A percentile compares a stretch with the other conserved stretches of the same genome.
These are phyloP conservation scores for Saxidomus purpurata DNA, from an alignment of 1,140 invertebrate species.

Conservation along the genomic window DNA sequence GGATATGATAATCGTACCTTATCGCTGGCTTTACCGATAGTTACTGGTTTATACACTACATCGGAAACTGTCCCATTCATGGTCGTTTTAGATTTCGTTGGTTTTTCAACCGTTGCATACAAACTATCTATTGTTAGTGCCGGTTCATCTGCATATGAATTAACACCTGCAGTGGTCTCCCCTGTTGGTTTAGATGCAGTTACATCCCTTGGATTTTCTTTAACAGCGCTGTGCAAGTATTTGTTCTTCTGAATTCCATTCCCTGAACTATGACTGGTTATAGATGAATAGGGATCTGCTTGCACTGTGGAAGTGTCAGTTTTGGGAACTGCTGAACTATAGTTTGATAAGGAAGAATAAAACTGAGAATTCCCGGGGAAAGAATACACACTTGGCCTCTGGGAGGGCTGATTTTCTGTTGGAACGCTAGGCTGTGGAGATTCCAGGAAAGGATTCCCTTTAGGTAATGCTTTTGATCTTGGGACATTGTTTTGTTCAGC, in stretches of 20 bases:
- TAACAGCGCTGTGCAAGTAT: not conserved
- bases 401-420: not conserved
- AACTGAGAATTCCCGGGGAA: not conserved
- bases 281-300: not conserved
- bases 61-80: not conserved
- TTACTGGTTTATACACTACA: constrained; percentile 26
- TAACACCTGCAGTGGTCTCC: not conserved
- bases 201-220: not conserved
- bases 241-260: not conserved
- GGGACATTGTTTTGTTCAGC: not conserved
- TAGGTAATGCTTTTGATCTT: constrained; percentile 45
- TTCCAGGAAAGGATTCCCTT: not conserved
- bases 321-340: constrained; percentile 12
- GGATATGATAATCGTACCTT: too few species aligned
- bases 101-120: constrained; percentile 46
- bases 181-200: not conserved
- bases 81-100: not conserved
- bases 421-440: constrained; percentile 44
- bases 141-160: constrained; percentile 30
- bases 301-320: not conserved
- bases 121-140: not conserved
- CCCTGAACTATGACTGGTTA: not conserved
- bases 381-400: constrained; percentile 19
- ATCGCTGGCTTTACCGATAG: not conserved
- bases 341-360: constrained; percentile 21